Conservation (phyloP, 2,113 vertebrate genomes). For the Morone saxatilis region DNA sequence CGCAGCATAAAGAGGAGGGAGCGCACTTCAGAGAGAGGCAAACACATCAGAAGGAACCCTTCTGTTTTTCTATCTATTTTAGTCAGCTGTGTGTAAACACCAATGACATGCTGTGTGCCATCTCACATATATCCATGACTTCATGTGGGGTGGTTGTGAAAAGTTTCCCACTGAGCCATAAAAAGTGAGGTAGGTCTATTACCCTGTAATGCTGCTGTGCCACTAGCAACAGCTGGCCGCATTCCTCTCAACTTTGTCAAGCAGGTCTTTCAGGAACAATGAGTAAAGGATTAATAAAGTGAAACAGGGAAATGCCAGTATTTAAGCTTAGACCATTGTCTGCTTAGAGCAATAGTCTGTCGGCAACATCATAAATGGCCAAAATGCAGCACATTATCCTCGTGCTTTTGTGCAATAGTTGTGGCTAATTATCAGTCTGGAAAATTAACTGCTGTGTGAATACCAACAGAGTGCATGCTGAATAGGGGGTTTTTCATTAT, state of each 20-base stretch:
- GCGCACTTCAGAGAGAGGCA: conserved; percentile 36
- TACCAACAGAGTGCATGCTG: conserved; percentile 50
- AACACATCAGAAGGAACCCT: conserved; percentile 10
- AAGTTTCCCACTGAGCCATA: conserved; percentile 52
- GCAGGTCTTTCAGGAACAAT: conserved; percentile 59
- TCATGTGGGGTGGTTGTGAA: conserved; percentile 43
- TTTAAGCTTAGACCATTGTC: conserved; percentile 52
- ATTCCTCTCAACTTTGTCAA: conserved; percentile 41
- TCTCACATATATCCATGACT: conserved; percentile 55
- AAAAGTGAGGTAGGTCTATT: conserved; percentile 38
- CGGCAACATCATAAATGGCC: conserved; percentile 46
- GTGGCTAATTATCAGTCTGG: conserved; percentile 74
- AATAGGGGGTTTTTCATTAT: conserved; percentile 72
- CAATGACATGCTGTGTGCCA: conserved; percentile 36
- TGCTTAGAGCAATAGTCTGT: conserved; percentile 26
- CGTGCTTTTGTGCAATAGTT: conserved; percentile 65
- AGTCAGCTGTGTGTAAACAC: conserved; percentile 46
- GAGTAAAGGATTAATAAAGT: conserved; percentile 49
- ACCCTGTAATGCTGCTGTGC: conserved; percentile 23
- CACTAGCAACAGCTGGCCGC: conserved; percentile 44
- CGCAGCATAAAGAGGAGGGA: conserved; percentile 2
- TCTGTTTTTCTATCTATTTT: conserved; percentile 48
- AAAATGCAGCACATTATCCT: conserved; percentile 67
- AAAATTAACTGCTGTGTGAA: conserved; percentile 74
- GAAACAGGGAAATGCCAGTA: conserved; percentile 30